Conservation (phyloP, 1,140 invertebrate genomes). For the Zaprionus camerounensis region DNA sequence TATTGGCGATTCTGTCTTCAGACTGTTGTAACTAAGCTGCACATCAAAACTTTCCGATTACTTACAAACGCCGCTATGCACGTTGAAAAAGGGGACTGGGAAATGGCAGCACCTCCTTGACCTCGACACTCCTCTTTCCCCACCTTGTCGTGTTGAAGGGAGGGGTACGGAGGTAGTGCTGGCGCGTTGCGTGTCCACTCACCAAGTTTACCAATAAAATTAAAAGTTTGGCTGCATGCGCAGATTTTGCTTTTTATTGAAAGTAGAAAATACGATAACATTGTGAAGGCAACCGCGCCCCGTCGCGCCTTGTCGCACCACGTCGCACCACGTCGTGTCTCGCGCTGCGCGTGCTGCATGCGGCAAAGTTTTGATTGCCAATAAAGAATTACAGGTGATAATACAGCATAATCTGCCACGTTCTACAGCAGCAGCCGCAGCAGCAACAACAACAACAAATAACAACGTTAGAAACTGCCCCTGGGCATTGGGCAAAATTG, state of each 20-base stretch:
- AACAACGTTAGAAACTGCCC: slow-evolving; percentile 1
- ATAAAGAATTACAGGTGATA: slow-evolving; percentile 83
- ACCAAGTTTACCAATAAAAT: slow-evolving; percentile 81
- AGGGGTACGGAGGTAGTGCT: not conserved
- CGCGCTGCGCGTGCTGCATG: slow-evolving; percentile 31
- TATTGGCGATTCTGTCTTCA: slow-evolving; percentile 3
- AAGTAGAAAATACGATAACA: slow-evolving; percentile 74
- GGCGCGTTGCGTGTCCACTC: slow-evolving; percentile 23
- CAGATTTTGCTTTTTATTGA: slow-evolving; percentile 77
- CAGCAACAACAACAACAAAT: slow-evolving; percentile 6
- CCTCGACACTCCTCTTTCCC: not conserved
- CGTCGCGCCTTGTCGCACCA: not conserved
- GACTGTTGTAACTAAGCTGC: slow-evolving; percentile 4
- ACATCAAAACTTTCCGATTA: slow-evolving; percentile 42
- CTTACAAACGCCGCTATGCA: slow-evolving; percentile 28
- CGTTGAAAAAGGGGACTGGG: not conserved
- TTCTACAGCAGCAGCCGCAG: slow-evolving; percentile 47
- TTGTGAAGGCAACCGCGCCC: slow-evolving; percentile 23
- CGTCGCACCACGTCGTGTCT: not conserved
- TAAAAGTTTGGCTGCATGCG: slow-evolving; percentile 78
- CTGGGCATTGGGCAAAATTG: slow-evolving; percentile 49
- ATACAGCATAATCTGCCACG: slow-evolving; percentile 81
- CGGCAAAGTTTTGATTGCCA: slow-evolving; percentile 80
- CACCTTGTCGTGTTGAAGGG: not conserved
- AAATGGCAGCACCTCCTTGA: not conserved